A percentile compares a stretch with the other conserved stretches of the same genome.
phyloP scores from a whole-genome alignment of 2,113 vertebrate species.

The Catharus minimus region DNA sequence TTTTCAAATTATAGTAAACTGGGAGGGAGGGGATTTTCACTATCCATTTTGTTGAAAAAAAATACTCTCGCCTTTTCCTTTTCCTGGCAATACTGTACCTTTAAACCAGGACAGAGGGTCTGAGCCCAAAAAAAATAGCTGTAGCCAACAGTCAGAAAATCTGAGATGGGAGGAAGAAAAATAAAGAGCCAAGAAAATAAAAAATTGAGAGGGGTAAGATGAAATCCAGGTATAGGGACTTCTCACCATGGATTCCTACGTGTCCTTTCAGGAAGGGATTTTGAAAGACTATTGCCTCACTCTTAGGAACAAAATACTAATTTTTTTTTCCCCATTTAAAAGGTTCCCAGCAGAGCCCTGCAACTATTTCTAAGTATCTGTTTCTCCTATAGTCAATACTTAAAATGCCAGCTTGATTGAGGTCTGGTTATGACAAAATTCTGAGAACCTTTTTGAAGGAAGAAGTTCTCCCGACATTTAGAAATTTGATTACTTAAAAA shows the following conservation, averaged over 20 bases:
- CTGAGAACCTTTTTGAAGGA: neutral
- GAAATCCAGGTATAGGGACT: neutral
- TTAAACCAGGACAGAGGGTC: neutral
- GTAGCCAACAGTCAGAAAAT: neutral
- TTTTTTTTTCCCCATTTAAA: neutral
- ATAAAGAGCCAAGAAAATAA: neutral
- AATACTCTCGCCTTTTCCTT: no score
- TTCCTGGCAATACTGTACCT: no score
- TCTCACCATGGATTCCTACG: neutral
- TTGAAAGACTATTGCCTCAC: neutral
- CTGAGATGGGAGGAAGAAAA: neutral
- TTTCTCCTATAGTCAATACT: neutral
- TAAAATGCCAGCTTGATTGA: neutral
- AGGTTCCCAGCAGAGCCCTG: neutral
- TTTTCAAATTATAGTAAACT: no score
- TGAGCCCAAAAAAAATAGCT: neutral
- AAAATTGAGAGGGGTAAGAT: neutral
- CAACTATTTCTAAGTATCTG: neutral
- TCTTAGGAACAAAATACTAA: neutral
- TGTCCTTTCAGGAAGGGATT: neutral
- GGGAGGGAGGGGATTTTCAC: no score
- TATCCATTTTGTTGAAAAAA: no score
- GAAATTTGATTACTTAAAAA: neutral
- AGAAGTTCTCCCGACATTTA: neutral
- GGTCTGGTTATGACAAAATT: neutral